Evolutionary conservation across 2,113 vertebrate genomes (phyloP).

Genomic region (Chamaea fasciata): DNA sequence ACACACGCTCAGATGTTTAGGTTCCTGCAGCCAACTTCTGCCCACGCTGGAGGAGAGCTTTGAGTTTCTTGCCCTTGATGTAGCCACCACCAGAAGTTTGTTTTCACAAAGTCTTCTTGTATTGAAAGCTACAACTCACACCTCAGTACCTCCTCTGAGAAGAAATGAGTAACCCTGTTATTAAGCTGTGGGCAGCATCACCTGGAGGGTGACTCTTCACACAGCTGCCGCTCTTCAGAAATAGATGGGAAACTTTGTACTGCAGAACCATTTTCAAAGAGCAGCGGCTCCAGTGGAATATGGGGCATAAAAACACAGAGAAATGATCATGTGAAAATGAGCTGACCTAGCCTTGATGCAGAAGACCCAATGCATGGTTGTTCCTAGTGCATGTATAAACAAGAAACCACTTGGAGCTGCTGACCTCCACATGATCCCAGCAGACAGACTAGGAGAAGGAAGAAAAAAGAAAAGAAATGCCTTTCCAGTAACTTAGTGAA

Average conservation of each 20-base stretch:
- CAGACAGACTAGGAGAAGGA: neutral
- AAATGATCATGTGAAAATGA: neutral
- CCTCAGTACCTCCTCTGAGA: slow-evolving; percentile 1
- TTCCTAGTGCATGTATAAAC: neutral
- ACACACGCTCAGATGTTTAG: neutral
- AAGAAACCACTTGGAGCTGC: neutral
- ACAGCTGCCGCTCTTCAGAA: neutral
- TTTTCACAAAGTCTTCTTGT: slow-evolving; percentile 11
- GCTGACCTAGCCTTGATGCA: neutral
- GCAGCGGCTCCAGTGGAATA: neutral
- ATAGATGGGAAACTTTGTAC: neutral
- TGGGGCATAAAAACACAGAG: neutral
- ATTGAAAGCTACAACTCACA: slow-evolving; percentile 23
- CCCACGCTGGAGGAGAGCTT: neutral
- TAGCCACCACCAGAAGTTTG: slow-evolving; percentile 17
- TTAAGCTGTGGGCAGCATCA: slow-evolving; percentile 34
- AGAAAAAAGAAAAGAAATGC: neutral
- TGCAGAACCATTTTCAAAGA: neutral
- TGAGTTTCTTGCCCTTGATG: slow-evolving; percentile 27
- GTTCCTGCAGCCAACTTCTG: neutral
- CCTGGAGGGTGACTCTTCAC: slow-evolving; percentile 20
- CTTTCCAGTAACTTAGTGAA: neutral
- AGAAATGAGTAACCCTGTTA: neutral
- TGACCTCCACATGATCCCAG: neutral
- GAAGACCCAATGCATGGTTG: neutral